A percentile compares a stretch with the other conserved stretches of the same genome.
These are phyloP conservation scores for Neodiprion pinetum DNA, from an alignment of 1,140 invertebrate genomes.

Conservation along the genomic window DNA sequence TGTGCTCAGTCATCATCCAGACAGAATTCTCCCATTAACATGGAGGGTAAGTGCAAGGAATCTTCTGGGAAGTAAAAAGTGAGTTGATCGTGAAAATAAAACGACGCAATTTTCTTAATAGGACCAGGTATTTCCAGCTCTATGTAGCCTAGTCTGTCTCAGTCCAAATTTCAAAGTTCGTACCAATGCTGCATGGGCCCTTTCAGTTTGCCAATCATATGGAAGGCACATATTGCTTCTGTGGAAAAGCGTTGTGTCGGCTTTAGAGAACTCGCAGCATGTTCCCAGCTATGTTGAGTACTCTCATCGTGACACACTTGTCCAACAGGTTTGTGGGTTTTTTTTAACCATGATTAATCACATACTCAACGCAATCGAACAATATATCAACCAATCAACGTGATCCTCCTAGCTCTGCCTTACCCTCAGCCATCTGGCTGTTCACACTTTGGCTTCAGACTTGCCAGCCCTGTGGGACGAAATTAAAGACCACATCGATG, in stretches of 20 bases:
- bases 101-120: slow-evolving; percentile 41
- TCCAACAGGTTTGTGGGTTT: slow-evolving; percentile 65
- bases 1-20: slow-evolving; percentile 50
- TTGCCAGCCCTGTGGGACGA: slow-evolving; percentile 51
- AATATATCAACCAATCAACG: slow-evolving; percentile 13
- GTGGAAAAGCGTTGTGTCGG: slow-evolving; percentile 74
- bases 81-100: neutral
- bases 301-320: slow-evolving; percentile 77
- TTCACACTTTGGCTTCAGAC: slow-evolving; percentile 45
- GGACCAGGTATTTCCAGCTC: slow-evolving; percentile 60
- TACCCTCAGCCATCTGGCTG: slow-evolving; percentile 52
- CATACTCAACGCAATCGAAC: slow-evolving; percentile 9
- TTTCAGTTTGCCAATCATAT: slow-evolving; percentile 70
- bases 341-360: neutral
- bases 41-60: slow-evolving; percentile 48
- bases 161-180: slow-evolving; percentile 76
- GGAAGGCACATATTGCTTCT: slow-evolving; percentile 66
- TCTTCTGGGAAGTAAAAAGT: neutral
- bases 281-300: slow-evolving; percentile 82
- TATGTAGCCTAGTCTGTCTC: slow-evolving; percentile 63
- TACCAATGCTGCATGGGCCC: slow-evolving; percentile 81
- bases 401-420: slow-evolving; percentile 52
- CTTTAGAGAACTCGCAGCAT: slow-evolving; percentile 76
- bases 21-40: slow-evolving; percentile 46
- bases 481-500: slow-evolving; percentile 51